Percentiles rank a stretch among this genome's conserved stretches.
phyloP scores from a whole-genome alignment of 2,888 invertebrate genomes.

The Leptopterna dolabrata region DNA sequence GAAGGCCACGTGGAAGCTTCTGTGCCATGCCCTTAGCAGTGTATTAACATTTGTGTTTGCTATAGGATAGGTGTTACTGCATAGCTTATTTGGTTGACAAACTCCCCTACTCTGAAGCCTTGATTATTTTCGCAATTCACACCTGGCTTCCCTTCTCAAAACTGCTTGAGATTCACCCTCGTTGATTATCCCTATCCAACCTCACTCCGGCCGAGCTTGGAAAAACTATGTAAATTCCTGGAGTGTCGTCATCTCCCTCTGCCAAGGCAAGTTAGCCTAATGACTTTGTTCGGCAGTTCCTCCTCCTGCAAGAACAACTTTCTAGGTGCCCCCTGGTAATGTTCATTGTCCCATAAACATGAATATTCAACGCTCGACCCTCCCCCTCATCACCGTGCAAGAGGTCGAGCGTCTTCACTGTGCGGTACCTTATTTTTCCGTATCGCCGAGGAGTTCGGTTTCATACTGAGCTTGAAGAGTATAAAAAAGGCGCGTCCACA shows the following conservation, averaged over 20 bases:
- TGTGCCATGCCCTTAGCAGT: too few species aligned
- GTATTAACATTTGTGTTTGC: too few species aligned
- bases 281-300: slow-evolving; percentile 3
- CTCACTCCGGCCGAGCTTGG: neutral
- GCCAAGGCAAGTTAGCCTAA: slow-evolving; percentile 7
- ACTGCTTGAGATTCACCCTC: slow-evolving; percentile 3
- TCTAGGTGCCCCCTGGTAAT: slow-evolving; percentile 7
- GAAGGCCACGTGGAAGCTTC: too few species aligned
- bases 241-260: neutral
- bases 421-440: neutral
- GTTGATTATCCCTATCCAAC: neutral
- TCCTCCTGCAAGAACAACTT: neutral
- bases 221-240: slow-evolving; percentile 3
- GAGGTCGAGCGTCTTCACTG: neutral
- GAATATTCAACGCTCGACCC: neutral
- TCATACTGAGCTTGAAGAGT: neutral
- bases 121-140: neutral
- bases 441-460: neutral
- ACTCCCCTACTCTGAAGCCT: neutral
- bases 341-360: slow-evolving; percentile 11
- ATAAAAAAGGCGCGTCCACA: too few species aligned
- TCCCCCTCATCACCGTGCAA: too few species aligned
- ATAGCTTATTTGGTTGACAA: too few species aligned
- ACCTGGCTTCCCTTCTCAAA: neutral
- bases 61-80: too few species aligned